Base-by-base conservation (phyloP, 2,797 vertebrate genomes). In the Eurystomus glaucurus region DNA sequence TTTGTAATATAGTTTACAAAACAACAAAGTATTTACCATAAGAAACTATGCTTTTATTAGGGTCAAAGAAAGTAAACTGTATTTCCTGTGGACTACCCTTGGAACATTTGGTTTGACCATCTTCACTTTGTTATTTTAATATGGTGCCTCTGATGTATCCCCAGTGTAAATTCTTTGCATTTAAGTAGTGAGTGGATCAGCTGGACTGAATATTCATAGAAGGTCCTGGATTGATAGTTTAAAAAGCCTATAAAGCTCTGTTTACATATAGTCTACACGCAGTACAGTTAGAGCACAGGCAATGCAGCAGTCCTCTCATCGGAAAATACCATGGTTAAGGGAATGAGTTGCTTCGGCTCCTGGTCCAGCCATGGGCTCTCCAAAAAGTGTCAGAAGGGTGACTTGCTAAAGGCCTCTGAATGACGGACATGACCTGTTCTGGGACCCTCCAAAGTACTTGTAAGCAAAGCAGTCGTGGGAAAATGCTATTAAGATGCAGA, bases 401-500 rank as follows among this genome's bases (percentile, higher is more conserved):
- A 60, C 78, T 71, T 91, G 54, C 78, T 85, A 85, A 85, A 85
- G 43, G 84, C 57, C 46, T 68, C 61, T 71, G 88, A 85, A 15
- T 93, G 93, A 93, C 26, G 50, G 88, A 85, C 74, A 43, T 46
- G 94, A 93, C 78, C 75, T 88, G 45, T 83, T 93, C 76, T 65
- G 84, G 88, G 71, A 85, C 93, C 75, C 72, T 91, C 71, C 50
- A 61, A 80, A 94, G 90, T 71, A 46, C 75, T 94, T 96, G 68
- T 78, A 96, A 93, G 87, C 50, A 88, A 93, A 92, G 84, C 78
- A 97, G 68, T 75, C 82, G 68, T 97, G 78, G 78, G 97, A 91
- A 95, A 97, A 96, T 81, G 86, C 78, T 75, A 43, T 97, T 96
- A 89, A 90, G 78, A 96, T 88, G 93, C 95, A 95, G 89, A 86